Base-by-base conservation (phyloP, 2,888 invertebrate genomes). In the Caenorhabditis sp. region DNA sequence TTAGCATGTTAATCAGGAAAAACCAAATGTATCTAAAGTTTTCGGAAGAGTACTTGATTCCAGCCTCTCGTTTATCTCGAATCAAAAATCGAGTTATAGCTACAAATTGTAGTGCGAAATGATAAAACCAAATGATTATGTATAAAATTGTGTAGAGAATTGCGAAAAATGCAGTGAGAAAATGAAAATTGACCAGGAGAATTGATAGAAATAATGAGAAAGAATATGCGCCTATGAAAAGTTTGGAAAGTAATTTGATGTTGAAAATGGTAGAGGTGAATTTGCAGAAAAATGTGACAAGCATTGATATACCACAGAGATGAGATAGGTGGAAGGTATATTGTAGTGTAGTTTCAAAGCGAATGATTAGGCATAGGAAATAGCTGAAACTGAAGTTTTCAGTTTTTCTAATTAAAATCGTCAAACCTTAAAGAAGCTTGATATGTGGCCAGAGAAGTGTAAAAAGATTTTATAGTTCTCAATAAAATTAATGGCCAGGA, bases 311-410 rank as follows among this genome's bases (percentile, higher is more conserved):
- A 50, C 53, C 25, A 23, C 53, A 54, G 8, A 67, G 43, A 38
- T 67, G 62, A 26, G 63, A 43, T 23, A 70, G 38, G n/a, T 23
- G 38, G 59, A 63, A 70, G 1, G 49, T 25, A 26, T 70, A 70
- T 36, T 70, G 70, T 21, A 63, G 63, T 10, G 66, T 67, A 0
- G 66, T 70, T n/a, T 70, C 70, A 1, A 65, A 12, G 12, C 49
- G 66, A 7, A 70, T 0, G 1, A 63, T 1, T n/a, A 36, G 0
- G 36, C 66, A 70, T 0, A 70, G 49, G 14, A 67, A 25, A 23
- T 56, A 10, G n/a, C 70, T 70, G 63, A 27, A 70, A 68, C 10
- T 36, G 10, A 8, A 8, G 5, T 36, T 36, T 36, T 36, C 10
- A 5, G 10, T 49, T 1, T 50, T 21, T 3, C 23, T n/a, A 21